Conservation (phyloP, 1,140 invertebrate species). For the Halictus rubicundus region DNA sequence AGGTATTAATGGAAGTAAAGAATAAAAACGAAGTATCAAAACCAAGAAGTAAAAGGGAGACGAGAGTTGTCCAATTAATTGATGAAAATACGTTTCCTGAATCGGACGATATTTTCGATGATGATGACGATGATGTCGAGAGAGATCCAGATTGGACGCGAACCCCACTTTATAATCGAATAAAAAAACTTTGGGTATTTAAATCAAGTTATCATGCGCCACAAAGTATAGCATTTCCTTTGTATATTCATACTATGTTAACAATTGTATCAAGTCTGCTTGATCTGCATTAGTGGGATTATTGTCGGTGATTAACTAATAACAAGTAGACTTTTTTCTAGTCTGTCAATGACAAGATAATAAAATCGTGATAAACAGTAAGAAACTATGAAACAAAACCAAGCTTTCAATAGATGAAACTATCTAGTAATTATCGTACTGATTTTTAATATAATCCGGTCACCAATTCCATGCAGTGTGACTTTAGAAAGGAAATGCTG, state of each 20-base stretch:
- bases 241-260: not conserved
- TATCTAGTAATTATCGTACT: no score
- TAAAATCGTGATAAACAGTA: no score
- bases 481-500: no score
- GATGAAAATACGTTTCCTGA: slow-evolving; percentile 22
- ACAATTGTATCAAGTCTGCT: no score
- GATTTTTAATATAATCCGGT: no score
- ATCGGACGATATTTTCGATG: slow-evolving; percentile 71
- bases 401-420: no score
- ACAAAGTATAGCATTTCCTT: not conserved
- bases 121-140: slow-evolving; percentile 74
- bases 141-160: slow-evolving; percentile 87
- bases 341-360: no score
- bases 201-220: not conserved
- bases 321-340: no score
- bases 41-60: not conserved
- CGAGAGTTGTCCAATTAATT: not conserved
- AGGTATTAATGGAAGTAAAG: slow-evolving; percentile 47
- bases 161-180: slow-evolving; percentile 81
- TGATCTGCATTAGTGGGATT: no score
- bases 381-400: no score
- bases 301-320: no score
- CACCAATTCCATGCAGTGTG: no score
- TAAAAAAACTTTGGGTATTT: slow-evolving; percentile 61
- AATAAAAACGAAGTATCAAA: slow-evolving; percentile 22